Base-by-base conservation (phyloP, 1,140 invertebrate species). In the Frieseomelitta varia region DNA sequence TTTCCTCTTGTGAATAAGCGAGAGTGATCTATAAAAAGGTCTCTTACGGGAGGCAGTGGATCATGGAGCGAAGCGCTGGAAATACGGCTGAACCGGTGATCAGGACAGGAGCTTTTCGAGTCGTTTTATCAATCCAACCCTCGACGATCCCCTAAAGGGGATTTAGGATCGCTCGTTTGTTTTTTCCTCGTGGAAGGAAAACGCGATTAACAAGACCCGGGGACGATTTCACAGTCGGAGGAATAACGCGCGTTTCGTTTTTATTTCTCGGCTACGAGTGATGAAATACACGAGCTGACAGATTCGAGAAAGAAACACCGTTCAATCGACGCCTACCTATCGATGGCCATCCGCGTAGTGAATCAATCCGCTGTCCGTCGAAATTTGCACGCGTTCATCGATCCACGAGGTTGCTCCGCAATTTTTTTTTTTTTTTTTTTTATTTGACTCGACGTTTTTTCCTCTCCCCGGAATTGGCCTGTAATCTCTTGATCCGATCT, bases 61-160 rank as follows among this genome's bases (percentile, higher is more conserved):
- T 83, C 75, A 8, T 4, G 73, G 47, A 76, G 74, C 78, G 21
- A n/a, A 69, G 61, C 69, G 76, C 19, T 63, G 75, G 86, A 87
- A 88, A 86, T 79, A 90, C 79, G 61, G 68, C 24, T 47, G 34
- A 27, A 84, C 61, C 67, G 73, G 69, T 58, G 68, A 81, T 79
- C 85, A 81, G n/a, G 69, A 69, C 53, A 82, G 84, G 67, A 90
- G 65, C 75, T 69, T n/a, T 65, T 90, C 61, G 65, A 27, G 27
- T 68, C 78, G 81, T 80, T 90, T 90, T 85, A 87, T 88, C 86
- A 87, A 90, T 86, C 72, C 68, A 65, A 19, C 65, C 84, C 77
- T 74, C 68, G 71, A 71, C 79, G 53, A 17, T 74, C n/a, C n/a
- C 78, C 53, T 21, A 65, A 56, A 30, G 53, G 53, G 53, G 71